phyloP scores from a whole-genome alignment of 2,113 vertebrate species.

The Pomatorhinus ruficollis region DNA sequence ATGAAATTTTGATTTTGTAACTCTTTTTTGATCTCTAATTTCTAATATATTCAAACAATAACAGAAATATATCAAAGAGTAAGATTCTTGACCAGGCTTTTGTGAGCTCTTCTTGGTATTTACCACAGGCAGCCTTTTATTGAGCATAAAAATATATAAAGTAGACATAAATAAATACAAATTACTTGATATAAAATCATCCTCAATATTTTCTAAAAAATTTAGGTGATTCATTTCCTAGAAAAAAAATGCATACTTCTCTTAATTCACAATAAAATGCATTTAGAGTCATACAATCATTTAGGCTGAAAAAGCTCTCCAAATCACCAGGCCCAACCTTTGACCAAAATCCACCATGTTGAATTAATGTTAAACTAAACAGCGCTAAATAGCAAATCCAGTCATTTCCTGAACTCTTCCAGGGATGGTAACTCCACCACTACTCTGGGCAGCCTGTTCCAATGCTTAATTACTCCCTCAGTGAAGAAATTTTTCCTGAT shows the following conservation, averaged over 20 bases:
- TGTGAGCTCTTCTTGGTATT: not conserved
- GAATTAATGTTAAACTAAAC: not conserved
- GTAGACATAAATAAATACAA: not conserved
- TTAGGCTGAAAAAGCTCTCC: not conserved
- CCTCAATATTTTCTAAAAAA: not conserved
- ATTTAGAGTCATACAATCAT: not conserved
- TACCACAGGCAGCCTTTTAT: not conserved
- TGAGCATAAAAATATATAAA: not conserved
- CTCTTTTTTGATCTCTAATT: not conserved
- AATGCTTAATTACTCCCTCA: not conserved
- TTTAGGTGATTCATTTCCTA: not conserved
- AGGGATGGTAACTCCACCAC: no score
- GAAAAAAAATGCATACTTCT: not conserved
- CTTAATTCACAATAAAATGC: not conserved
- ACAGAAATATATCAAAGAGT: not conserved
- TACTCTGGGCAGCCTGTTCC: not conserved
- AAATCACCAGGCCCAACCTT: not conserved
- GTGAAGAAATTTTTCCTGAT: not conserved
- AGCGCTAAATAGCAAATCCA: rapidly evolving
- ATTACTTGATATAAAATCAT: not conserved
- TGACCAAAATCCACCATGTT: not conserved
- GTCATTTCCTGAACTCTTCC: not conserved
- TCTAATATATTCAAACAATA: not conserved
- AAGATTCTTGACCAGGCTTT: not conserved
- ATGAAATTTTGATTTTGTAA: not conserved